These are phyloP conservation scores for Gymnoscelis rufifasciata DNA, from an alignment of 2,888 invertebrate species.

Conservation along the genomic window DNA sequence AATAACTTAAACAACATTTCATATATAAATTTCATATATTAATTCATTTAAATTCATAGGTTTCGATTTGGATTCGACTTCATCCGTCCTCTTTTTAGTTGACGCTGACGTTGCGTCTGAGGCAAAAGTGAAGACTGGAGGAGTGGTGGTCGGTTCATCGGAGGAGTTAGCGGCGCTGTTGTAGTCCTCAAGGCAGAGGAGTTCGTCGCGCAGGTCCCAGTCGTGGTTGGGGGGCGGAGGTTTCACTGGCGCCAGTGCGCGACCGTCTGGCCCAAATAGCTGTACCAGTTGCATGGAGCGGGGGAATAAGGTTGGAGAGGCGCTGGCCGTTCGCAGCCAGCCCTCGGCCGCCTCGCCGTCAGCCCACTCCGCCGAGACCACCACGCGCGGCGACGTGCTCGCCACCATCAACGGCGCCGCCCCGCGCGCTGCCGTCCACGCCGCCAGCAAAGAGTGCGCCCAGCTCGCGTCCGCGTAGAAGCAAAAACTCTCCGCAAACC, in stretches of 20 bases:
- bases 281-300: neutral
- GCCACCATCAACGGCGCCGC: conserved; percentile 36
- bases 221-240: neutral
- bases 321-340: conserved; percentile 34
- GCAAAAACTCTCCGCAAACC: conserved; percentile 36
- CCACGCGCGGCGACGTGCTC: conserved; percentile 37
- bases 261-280: neutral
- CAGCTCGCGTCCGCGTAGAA: conserved; percentile 47
- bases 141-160: conserved; percentile 1
- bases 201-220: conserved; percentile 41
- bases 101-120: neutral
- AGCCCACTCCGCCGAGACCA: conserved; percentile 28
- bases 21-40: no score
- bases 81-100: no score
- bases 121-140: neutral
- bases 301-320: conserved; percentile 19
- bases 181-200: conserved; percentile 44
- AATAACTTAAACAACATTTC: no score
- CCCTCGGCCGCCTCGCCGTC: conserved; percentile 32
- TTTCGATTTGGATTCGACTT: no score
- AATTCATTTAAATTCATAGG: no score
- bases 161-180: conserved; percentile 10
- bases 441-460: conserved; percentile 45
- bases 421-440: conserved; percentile 33
- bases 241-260: neutral